A percentile compares a stretch with the other conserved stretches of the same genome.
phyloP scores from a whole-genome alignment of 1,140 invertebrate species.

The Periplaneta americana region DNA sequence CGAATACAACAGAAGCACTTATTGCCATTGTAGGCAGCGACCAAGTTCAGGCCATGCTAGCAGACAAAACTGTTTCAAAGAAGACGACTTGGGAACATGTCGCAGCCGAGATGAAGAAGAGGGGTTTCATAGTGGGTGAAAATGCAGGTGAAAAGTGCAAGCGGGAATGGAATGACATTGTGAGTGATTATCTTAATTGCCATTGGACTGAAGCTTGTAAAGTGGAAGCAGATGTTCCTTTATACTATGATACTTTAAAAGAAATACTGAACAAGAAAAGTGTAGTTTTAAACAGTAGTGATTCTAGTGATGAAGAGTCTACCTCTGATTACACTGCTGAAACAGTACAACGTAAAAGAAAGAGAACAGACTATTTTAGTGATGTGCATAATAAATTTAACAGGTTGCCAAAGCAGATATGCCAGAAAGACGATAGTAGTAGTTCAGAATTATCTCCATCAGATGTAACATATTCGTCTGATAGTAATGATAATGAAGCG shows the following conservation, averaged over 20 bases:
- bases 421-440: neutral
- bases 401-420: neutral
- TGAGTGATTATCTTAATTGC: neutral
- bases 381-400: neutral
- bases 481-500: neutral
- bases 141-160: neutral
- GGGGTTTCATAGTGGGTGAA: neutral
- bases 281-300: neutral
- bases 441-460: neutral
- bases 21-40: neutral
- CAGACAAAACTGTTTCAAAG: neutral
- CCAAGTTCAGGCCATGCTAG: neutral
- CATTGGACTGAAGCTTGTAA: neutral
- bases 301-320: neutral
- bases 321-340: neutral
- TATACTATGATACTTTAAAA: neutral
- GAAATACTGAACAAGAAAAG: neutral
- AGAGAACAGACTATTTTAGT: neutral
- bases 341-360: neutral
- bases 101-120: neutral
- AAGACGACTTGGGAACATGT: neutral
- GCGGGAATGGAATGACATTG: neutral
- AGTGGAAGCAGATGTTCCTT: neutral
- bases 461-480: neutral
- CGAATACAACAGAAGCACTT: neutral